Evolutionary conservation across 2,113 vertebrate genomes (phyloP), one percentile per base, ranked within the genome.

Genomic region (Vulpes ferrilata): DNA sequence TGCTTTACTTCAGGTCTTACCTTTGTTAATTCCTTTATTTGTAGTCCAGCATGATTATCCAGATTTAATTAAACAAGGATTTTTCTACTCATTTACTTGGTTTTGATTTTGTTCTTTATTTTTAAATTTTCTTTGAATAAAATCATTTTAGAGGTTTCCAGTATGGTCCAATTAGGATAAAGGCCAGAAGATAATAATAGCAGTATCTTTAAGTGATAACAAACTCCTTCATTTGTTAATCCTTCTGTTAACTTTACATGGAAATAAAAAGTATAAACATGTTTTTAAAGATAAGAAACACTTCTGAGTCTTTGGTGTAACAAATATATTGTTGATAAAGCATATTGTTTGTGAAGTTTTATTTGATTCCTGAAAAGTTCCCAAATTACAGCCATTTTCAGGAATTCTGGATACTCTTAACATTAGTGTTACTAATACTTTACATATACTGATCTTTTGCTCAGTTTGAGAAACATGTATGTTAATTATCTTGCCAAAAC

Each of bases 1-100:
- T 86, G 57, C 71, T 81, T 95, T 95, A 32, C 65, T 89, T 96
- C n/a, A 32, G 51, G 12, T 93, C 23, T 90, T 89, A 48, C 25
- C 67, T 95, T 96, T 98, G 51, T 89, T 92, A 76, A 92, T 96
- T 55, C 57, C 81, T 96, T 96, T 62, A 74, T 91, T 92, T 95
- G 11, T 92, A 95, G 38, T 92, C 43, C 69, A 88, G 81, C 53
- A 48, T 86, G 65, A 85, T 51, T 96, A 96, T 96, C 23, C 35
- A 95, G 32, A 73, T 91, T 95, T 90, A 93, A 74, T 95, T 93
- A 87, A 97, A 23, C 69, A 71, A 74, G 23, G n/a, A 17, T 32
- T 95, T 97, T 78, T 84, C 62, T 92, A 1, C 17, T 93, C 59
- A 38, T 92, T 88, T 94, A 69, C 51, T 85, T 90, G 59, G 51